A percentile compares a stretch with the other conserved stretches of the same genome.
Conservation (phyloP, 2,797 vertebrate species). For the Pogonophryne albipinna region DNA sequence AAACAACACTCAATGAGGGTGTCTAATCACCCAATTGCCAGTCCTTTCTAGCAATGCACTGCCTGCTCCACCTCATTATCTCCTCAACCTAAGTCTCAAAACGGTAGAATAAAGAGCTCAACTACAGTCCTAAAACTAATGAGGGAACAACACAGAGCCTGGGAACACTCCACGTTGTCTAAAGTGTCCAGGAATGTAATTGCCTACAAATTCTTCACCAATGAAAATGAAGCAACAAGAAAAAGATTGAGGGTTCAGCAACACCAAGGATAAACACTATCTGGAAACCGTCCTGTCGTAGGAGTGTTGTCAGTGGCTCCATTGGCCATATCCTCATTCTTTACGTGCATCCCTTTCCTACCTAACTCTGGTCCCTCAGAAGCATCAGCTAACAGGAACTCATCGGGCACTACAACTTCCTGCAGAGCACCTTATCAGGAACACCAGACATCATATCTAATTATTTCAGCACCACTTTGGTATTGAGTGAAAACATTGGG, state of each 20-base stretch:
- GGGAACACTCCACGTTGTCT: conserved; percentile 36
- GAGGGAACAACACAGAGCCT: conserved; percentile 44
- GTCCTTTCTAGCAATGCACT: conserved; percentile 63
- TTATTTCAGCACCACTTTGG: conserved; percentile 31
- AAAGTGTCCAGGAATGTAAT: conserved; percentile 34
- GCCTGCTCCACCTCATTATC: conserved; percentile 70
- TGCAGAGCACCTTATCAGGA: conserved; percentile 87
- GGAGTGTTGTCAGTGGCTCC: conserved; percentile 52
- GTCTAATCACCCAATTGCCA: conserved; percentile 80
- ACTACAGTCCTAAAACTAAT: conserved; percentile 69
- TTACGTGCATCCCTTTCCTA: conserved; percentile 70
- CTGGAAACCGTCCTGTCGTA: conserved; percentile 15
- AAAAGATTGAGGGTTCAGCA: conserved; percentile 4
- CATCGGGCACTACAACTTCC: conserved; percentile 89
- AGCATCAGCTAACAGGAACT: conserved; percentile 84
- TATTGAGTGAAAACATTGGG: conserved; percentile 12
- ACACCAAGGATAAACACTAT: conserved; percentile 15
- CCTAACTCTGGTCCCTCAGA: conserved; percentile 73
- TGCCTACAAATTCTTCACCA: conserved; percentile 19
- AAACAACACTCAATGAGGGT: conserved; percentile 82
- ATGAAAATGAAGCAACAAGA: conserved; percentile 11
- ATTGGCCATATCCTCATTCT: conserved; percentile 75
- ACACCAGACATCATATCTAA: conserved; percentile 68
- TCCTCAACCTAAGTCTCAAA: conserved; percentile 55
- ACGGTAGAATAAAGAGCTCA: conserved; percentile 49